Percentiles rank a stretch among this genome's conserved stretches.
These are phyloP conservation scores for Diaperis boleti DNA, from an alignment of 2,888 invertebrate species.

Conservation along the genomic window DNA sequence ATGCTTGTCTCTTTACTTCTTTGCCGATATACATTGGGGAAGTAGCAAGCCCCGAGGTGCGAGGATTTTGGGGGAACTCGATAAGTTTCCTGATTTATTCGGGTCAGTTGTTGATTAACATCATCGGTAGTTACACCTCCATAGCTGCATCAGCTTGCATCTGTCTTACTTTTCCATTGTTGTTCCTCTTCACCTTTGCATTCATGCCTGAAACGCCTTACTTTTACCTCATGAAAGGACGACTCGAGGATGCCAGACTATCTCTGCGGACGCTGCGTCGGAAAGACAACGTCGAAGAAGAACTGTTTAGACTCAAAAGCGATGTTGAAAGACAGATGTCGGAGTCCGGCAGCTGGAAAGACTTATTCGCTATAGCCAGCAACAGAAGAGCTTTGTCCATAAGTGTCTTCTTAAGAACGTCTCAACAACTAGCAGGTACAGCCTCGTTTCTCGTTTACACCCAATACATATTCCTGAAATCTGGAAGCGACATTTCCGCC, in stretches of 20 bases:
- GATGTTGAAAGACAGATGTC: conserved; percentile 58
- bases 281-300: conserved; percentile 51
- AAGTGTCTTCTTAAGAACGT: conserved; percentile 54
- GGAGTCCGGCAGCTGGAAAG: conserved; percentile 57
- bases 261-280: conserved; percentile 52
- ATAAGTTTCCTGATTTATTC: conserved; percentile 51
- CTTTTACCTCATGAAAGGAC: conserved; percentile 53
- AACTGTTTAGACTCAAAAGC: conserved; percentile 49
- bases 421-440: conserved; percentile 59
- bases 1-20: conserved; percentile 52
- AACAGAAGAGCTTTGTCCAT: conserved; percentile 57
- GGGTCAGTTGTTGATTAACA: conserved; percentile 61
- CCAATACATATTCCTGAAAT: conserved; percentile 59
- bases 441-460: conserved; percentile 54
- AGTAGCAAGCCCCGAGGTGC: conserved; percentile 54
- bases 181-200: conserved; percentile 69
- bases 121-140: conserved; percentile 70
- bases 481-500: conserved; percentile 57
- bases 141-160: conserved; percentile 69
- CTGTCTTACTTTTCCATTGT: conserved; percentile 70
- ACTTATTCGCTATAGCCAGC: conserved; percentile 53
- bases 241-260: conserved; percentile 50
- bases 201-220: conserved; percentile 72
- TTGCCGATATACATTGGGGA: conserved; percentile 58
- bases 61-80: conserved; percentile 58